Evolutionary conservation across 30 jellyfish, hydroid and myxozoan species (phyloP).

Genomic region (Turritopsis rubra): DNA sequence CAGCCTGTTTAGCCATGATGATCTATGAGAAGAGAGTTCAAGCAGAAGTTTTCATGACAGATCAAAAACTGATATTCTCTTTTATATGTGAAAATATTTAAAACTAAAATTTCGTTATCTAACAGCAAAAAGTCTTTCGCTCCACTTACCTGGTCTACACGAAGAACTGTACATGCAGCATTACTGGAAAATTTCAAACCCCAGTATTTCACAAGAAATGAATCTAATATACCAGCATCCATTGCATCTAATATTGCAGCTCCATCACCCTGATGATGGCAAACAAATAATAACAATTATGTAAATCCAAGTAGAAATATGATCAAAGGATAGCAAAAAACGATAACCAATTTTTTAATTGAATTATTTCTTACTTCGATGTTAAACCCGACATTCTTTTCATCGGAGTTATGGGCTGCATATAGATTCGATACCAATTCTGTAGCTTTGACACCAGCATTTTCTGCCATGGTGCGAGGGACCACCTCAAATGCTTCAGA

Average conservation of each 20-base stretch:
- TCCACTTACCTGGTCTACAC: constrained; percentile 81
- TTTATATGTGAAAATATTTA: too few species aligned
- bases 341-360: too few species aligned
- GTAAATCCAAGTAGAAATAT: neutral
- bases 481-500: constrained; percentile 92
- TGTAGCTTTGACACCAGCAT: constrained; percentile 84
- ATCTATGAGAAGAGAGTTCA: constrained; percentile 44
- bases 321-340: neutral
- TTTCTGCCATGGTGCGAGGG: constrained; percentile 94
- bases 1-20: constrained; percentile 98
- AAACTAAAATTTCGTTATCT: too few species aligned
- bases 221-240: constrained; percentile 77
- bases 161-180: constrained; percentile 91
- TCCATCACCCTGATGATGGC: constrained; percentile 69
- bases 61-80: too few species aligned
- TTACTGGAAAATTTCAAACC: constrained; percentile 84
- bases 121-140: too few species aligned
- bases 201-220: constrained; percentile 90
- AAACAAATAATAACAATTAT: neutral
- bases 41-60: too few species aligned
- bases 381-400: constrained; percentile 70
- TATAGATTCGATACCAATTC: constrained; percentile 82
- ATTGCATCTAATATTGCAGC: constrained; percentile 82
- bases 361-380: constrained; percentile 85
- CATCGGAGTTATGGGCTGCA: constrained; percentile 95